Evolutionary conservation across 1,140 invertebrate species (phyloP).

Genomic region (Halyomorpha halys): DNA sequence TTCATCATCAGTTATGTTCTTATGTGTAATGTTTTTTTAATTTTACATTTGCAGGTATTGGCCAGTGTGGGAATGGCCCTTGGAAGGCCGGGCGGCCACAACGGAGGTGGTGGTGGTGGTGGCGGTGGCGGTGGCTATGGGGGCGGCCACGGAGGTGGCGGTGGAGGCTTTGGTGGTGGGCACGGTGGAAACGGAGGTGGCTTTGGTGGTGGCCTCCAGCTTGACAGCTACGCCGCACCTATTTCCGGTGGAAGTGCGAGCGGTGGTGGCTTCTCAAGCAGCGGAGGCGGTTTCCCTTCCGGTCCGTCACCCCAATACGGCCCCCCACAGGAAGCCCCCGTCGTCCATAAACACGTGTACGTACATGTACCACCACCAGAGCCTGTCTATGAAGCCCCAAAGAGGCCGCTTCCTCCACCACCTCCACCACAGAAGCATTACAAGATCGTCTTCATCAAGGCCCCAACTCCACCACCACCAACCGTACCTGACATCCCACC

Average conservation of each 20-base stretch:
- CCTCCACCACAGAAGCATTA: constrained; percentile 75
- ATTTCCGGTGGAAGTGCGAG: constrained; percentile 26
- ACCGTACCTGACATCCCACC: constrained; percentile 61
- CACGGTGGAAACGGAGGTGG: neutral
- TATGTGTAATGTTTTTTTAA: too few species aligned
- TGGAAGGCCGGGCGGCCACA: constrained; percentile 30
- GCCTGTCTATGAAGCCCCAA: constrained; percentile 54
- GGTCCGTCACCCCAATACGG: constrained; percentile 56
- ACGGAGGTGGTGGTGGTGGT: constrained; percentile 19
- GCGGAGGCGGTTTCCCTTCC: constrained; percentile 38
- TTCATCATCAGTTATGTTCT: too few species aligned
- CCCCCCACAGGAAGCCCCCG: constrained; percentile 55
- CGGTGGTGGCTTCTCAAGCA: constrained; percentile 36
- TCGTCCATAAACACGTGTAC: constrained; percentile 76
- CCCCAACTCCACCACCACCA: constrained; percentile 65
- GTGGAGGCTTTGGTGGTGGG: constrained; percentile 13
- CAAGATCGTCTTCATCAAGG: constrained; percentile 83
- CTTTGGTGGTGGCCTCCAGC: constrained; percentile 22
- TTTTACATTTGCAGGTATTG: neutral
- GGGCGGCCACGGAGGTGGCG: constrained; percentile 28
- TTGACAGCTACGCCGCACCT: constrained; percentile 34
- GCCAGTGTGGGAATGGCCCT: constrained; percentile 27
- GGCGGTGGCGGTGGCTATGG: constrained; percentile 21
- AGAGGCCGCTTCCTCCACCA: constrained; percentile 31
- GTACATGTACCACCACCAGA: constrained; percentile 77